Base-by-base conservation (phyloP, 1,140 invertebrate genomes). In the Ceratitis capitata region DNA sequence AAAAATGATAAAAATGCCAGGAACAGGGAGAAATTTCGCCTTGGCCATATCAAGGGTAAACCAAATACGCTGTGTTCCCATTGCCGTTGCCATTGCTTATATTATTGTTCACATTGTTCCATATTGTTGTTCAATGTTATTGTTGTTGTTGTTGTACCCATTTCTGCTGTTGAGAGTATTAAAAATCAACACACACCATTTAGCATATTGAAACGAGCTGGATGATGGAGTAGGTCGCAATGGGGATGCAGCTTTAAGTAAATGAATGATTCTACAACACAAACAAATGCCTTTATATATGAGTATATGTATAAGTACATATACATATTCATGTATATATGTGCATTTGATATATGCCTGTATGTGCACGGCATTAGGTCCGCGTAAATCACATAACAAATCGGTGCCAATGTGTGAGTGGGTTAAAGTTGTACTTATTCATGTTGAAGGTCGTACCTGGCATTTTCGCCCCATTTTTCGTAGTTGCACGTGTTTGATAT, bases 31-130 rank as follows among this genome's bases (percentile, higher is more conserved):
- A 61, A 61, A 61, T 3, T 61, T 61, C 29, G 23, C 58, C 58
- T 61, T 61, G 58, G 58, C 58, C 58, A 61, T 61, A 61, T 61
- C 58, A 61, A 61, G 58, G 58, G 58, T 14, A 61, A 32, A 61
- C 58, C 26, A 61, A 61, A 12, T 14, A 26, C 12, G 23, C 58
- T 61, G 58, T 61, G 26, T 7, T 61, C 23, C 51, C 51, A 56
- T 26, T 61, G 58, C 58, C 58, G 29, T 26, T 61, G 26, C 26
- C 10, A 29, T 26, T 23, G 12, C 23, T 58, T 47, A 47, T 14
- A 47, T 9, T 47, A 9, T 47, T 47, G 45, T 47, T 47, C n/a
- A n/a, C n/a, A n/a, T n/a, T n/a, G n/a, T n/a, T n/a, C n/a, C n/a
- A n/a, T n/a, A n/a, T n/a, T n/a, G n/a, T n/a, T n/a, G n/a, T n/a